Evolutionary conservation across 2,113 vertebrate genomes (phyloP).

Genomic region (Melanerpes formicivorus): DNA sequence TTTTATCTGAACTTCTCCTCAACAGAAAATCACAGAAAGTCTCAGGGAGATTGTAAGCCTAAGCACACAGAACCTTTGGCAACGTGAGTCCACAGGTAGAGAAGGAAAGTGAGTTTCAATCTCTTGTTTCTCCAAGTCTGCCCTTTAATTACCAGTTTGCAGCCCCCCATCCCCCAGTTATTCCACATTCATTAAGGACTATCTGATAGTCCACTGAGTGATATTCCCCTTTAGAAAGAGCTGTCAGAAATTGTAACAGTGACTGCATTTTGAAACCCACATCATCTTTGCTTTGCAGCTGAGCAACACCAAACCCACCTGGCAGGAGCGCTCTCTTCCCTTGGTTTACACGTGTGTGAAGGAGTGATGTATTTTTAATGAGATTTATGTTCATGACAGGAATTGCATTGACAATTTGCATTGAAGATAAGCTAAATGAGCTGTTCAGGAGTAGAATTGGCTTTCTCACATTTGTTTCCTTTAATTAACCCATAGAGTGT

Average conservation of each 20-base stretch:
- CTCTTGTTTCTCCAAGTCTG: not conserved
- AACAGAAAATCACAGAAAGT: constrained; percentile 1
- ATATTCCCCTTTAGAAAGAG: not conserved
- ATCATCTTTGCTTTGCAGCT: not conserved
- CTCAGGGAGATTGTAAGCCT: not conserved
- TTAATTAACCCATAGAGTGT: not conserved
- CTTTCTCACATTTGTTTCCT: constrained; percentile 27
- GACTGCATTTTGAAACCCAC: not conserved
- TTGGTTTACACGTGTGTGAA: not conserved
- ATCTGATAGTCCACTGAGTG: not conserved
- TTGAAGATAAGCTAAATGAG: constrained; percentile 41
- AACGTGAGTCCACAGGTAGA: not conserved
- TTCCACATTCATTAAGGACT: not conserved
- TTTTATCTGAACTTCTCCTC: constrained; percentile 35
- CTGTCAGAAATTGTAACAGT: not conserved
- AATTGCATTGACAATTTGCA: not conserved
- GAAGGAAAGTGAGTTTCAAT: not conserved
- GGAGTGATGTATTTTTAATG: constrained; percentile 21
- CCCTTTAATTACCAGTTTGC: not conserved
- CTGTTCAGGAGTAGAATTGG: constrained; percentile 1
- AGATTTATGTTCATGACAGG: constrained; percentile 40
- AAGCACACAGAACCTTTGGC: not conserved
- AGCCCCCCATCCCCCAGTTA: not conserved
- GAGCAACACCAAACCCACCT: not conserved
- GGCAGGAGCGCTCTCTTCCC: not conserved